phyloP scores from a whole-genome alignment of 2,113 vertebrate genomes.

The Saccopteryx leptura region DNA sequence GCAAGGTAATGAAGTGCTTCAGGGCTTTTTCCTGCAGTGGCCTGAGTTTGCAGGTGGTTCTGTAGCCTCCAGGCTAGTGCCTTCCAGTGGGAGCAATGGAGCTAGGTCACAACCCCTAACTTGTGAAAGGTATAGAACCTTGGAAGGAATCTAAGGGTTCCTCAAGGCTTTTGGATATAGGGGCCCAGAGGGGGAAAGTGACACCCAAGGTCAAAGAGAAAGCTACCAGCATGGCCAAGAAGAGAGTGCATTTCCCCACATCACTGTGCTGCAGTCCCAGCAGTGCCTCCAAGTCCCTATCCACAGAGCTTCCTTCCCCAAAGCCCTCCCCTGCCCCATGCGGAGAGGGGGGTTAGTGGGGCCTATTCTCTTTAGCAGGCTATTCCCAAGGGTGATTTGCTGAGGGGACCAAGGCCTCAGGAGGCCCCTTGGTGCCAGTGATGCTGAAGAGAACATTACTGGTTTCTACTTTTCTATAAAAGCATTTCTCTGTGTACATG shows the following conservation, averaged over 20 bases:
- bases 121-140: conserved; percentile 38
- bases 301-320: conserved; percentile 32
- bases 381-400: conserved; percentile 9
- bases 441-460: conserved; percentile 68
- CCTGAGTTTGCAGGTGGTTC: background rate
- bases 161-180: background rate
- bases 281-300: background rate
- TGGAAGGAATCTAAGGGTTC: background rate
- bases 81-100: background rate
- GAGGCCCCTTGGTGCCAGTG: conserved; percentile 15
- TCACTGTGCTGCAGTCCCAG: background rate
- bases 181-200: background rate
- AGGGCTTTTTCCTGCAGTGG: background rate
- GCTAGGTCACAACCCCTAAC: background rate
- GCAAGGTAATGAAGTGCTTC: background rate
- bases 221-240: background rate
- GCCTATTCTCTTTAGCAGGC: background rate
- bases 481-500: conserved; percentile 71
- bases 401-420: conserved; percentile 22
- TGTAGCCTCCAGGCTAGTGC: background rate
- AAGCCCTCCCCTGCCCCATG: background rate
- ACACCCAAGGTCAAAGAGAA: background rate
- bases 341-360: background rate
- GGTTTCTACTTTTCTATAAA: conserved; percentile 83
- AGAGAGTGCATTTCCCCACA: background rate